Conservation (phyloP, 2,888 invertebrate genomes). For the Ryuthela nishihirai region DNA sequence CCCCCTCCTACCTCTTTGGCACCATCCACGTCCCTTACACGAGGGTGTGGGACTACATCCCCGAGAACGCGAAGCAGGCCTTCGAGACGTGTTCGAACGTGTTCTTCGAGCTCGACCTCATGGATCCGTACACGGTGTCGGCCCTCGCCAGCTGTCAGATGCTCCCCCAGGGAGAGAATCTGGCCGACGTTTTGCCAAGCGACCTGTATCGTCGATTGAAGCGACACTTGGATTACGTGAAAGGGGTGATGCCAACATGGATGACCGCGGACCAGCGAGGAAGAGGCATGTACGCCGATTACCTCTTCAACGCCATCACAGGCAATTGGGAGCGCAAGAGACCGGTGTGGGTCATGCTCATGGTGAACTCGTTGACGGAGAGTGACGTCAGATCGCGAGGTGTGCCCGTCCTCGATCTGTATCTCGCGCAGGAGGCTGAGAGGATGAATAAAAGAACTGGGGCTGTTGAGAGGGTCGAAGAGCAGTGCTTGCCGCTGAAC, state of each 20-base stretch:
- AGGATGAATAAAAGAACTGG: slow-evolving; percentile 53
- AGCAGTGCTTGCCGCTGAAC: slow-evolving; percentile 58
- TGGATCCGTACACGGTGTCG: slow-evolving; percentile 54
- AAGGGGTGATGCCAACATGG: slow-evolving; percentile 52
- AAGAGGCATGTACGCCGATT: slow-evolving; percentile 53
- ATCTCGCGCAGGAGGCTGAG: slow-evolving; percentile 56
- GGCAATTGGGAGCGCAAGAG: slow-evolving; percentile 57
- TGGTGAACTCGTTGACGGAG: slow-evolving; percentile 57
- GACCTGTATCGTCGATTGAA: slow-evolving; percentile 17
- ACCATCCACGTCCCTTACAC: slow-evolving; percentile 60
- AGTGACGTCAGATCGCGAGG: slow-evolving; percentile 53
- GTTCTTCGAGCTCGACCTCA: slow-evolving; percentile 57
- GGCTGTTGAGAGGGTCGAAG: slow-evolving; percentile 56
- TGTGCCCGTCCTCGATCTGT: slow-evolving; percentile 57
- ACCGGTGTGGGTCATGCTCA: slow-evolving; percentile 58
- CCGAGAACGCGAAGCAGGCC: slow-evolving; percentile 55
- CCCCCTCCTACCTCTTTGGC: slow-evolving; percentile 56
- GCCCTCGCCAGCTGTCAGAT: slow-evolving; percentile 55
- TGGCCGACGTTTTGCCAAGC: slow-evolving; percentile 27
- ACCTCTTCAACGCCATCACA: slow-evolving; percentile 54
- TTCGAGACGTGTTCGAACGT: slow-evolving; percentile 55
- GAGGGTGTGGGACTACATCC: slow-evolving; percentile 57
- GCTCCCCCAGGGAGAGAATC: slow-evolving; percentile 49
- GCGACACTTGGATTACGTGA: slow-evolving; percentile 53
- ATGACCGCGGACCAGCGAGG: slow-evolving; percentile 49